Base-by-base conservation (phyloP, 2,888 invertebrate species). In the Creontiades dilutus region DNA sequence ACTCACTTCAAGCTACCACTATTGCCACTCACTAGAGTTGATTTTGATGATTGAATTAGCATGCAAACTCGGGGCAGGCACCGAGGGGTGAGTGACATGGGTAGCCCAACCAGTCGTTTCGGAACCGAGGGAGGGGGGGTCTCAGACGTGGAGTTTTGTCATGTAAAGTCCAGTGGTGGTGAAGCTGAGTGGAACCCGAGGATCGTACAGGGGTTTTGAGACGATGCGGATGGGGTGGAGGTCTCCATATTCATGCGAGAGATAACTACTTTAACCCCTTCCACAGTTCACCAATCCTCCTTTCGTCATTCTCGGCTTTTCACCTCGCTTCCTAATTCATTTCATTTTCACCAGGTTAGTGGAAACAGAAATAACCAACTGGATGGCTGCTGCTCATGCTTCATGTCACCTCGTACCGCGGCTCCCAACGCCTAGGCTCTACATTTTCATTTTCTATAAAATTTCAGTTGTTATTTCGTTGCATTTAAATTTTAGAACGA, bases 31-130 rank as follows among this genome's bases (percentile, higher is more conserved):
- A 46, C 78, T 46, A 16, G 47, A 61, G 85, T 85, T 85, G 85
- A 85, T 85, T 85, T 61, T 85, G 85, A 57, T 27, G 85, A 85
- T 85, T 85, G 57, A 61, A 85, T 85, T 85, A 85, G n/a, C 85
- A 85, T 85, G 85, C 85, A 85, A 85, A 85, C 85, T 37, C 37
- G 85, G n/a, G 28, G 55, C 16, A 78, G 78, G 37, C 78, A 78
- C 16, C 37, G 78, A 28, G 85, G 37, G 57, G 85, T 85, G 85
- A 85, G 85, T 85, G 85, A 85, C 57, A 57, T 85, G 85, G 85
- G 28, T 28, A 57, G 85, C 85, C 85, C 52, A 85, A 85, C 57
- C 37, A 19, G 47, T 78, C 46, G 78, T 37, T 37, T 19, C 78
- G 13, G 11, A 78, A 46, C 55, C 27, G 37, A 16, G 61, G 55